Conservation (phyloP, 2,888 invertebrate genomes). For the Aleiodes leptofemur region DNA sequence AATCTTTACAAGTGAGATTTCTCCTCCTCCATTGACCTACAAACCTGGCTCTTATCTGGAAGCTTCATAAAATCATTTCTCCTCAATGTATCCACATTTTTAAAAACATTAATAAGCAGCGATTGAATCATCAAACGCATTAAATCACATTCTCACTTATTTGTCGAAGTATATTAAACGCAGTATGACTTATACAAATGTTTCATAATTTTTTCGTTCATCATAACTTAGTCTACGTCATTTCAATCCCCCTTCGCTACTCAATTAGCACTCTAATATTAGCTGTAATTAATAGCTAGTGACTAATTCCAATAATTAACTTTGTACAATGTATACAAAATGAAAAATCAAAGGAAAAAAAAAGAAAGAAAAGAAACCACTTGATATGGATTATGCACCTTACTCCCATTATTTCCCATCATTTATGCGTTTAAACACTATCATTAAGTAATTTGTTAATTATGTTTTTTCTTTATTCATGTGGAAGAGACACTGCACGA, state of each 20-base stretch:
- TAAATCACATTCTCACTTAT: conserved; percentile 65
- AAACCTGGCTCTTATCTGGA: conserved; percentile 31
- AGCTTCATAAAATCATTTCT: conserved; percentile 47
- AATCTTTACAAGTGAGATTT: conserved; percentile 35
- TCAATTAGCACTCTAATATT: conserved; percentile 51
- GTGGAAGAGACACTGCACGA: conserved; percentile 66
- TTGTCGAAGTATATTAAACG: conserved; percentile 58
- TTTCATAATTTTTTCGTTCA: conserved; percentile 27
- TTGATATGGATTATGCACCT: conserved; percentile 72
- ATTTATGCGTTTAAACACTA: conserved; percentile 48
- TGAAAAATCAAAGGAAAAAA: too few species aligned
- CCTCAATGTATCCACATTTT: not conserved
- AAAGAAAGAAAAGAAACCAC: conserved; percentile 57
- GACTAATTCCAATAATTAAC: conserved; percentile 70
- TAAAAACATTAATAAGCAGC: conserved; percentile 44
- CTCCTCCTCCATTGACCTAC: conserved; percentile 30
- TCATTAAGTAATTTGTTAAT: conserved; percentile 55
- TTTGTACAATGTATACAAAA: conserved; percentile 72
- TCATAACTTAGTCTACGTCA: conserved; percentile 44
- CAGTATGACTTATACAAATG: conserved; percentile 40
- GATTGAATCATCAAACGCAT: conserved; percentile 36
- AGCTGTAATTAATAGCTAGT: conserved; percentile 70
- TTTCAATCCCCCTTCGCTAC: conserved; percentile 37
- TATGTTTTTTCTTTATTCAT: conserved; percentile 46
- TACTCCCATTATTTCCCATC: conserved; percentile 53